Evolutionary conservation across 2,113 vertebrate species (phyloP), one percentile per base, ranked within the genome.

Genomic region (Cyanistes caeruleus): DNA sequence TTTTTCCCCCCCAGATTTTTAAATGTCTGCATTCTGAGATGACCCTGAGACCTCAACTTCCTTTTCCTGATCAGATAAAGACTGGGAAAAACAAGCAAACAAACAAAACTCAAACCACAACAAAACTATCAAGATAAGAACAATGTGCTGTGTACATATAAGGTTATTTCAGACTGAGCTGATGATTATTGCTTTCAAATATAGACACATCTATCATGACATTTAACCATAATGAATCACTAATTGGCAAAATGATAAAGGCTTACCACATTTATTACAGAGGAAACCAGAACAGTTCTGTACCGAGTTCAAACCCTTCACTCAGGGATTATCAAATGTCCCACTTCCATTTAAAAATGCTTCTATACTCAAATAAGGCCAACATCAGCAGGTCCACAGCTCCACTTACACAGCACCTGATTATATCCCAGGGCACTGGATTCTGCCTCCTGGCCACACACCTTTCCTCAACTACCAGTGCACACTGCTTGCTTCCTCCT

Each of bases 151-250:
- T 8, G 2, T 35, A 83, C 27, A 20, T 23, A 52, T 55, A 35
- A 91, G 77, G 69, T 75, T 58, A 89, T 43, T 76, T 85, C 73
- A 78, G 35, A 60, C 15, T 41, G 83, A 56, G n/a, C 10, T 53
- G 52, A n/a, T 28, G 33, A 62, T 48, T 56, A 39, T 7, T 89
- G 30, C 56, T 74, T 75, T 89, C 62, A 87, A 84, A 82, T 21
- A 53, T 0, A 82, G 31, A 64, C 27, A 43, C 19, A 15, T 44
- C 64, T 78, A 14, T 48, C 72, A n/a, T 21, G 60, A 92, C 49
- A 70, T 58, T 76, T 76, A 95, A 68, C 58, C 48, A 39, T 35
- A 58, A 79, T 33, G 14, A 92, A 86, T 74, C 64, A 65, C 51
- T 81, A 63, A 75, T 1, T 69, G 49, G 77, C 37, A 84, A 92